A percentile compares a stretch with the other conserved stretches of the same genome.
These are phyloP conservation scores for Rotaria magnacalcarata DNA, from an alignment of 2,888 invertebrate genomes.

Conservation along the genomic window DNA sequence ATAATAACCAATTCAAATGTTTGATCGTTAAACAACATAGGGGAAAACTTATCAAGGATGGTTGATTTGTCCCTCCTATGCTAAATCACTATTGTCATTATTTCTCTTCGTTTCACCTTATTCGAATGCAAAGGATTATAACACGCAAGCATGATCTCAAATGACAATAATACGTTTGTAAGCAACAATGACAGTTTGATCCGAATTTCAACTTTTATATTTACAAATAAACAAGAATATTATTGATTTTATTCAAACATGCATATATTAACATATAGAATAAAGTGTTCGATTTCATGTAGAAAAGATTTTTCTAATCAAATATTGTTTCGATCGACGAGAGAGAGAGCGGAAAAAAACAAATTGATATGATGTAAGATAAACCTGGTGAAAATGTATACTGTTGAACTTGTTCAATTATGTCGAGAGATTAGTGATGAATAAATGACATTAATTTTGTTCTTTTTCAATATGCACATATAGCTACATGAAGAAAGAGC, in stretches of 20 bases:
- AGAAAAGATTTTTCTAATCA: background rate
- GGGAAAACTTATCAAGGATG: slow-evolving; percentile 6
- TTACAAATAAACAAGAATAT: too few species aligned
- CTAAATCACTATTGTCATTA: slow-evolving; percentile 20
- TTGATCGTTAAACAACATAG: slow-evolving; percentile 20
- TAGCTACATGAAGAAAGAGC: background rate
- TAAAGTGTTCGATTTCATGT: too few species aligned
- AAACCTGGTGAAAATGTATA: background rate
- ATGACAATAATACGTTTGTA: background rate
- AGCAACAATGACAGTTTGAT: background rate
- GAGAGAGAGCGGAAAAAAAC: background rate
- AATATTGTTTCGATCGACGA: background rate
- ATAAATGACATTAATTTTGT: background rate
- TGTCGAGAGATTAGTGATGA: slow-evolving; percentile 11
- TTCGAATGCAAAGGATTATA: slow-evolving; percentile 11
- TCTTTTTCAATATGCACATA: background rate
- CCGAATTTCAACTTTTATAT: background rate
- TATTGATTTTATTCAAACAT: background rate
- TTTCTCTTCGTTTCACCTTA: background rate
- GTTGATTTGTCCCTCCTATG: slow-evolving; percentile 4
- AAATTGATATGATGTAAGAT: background rate
- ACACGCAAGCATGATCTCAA: background rate
- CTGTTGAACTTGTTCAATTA: slow-evolving; percentile 16
- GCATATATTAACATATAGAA: background rate
- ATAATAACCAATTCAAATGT: background rate